Percentiles rank a stretch among this genome's conserved stretches.
These are phyloP conservation scores for Drosophila carrolli DNA, from an alignment of 1,140 invertebrate species.

Conservation along the genomic window DNA sequence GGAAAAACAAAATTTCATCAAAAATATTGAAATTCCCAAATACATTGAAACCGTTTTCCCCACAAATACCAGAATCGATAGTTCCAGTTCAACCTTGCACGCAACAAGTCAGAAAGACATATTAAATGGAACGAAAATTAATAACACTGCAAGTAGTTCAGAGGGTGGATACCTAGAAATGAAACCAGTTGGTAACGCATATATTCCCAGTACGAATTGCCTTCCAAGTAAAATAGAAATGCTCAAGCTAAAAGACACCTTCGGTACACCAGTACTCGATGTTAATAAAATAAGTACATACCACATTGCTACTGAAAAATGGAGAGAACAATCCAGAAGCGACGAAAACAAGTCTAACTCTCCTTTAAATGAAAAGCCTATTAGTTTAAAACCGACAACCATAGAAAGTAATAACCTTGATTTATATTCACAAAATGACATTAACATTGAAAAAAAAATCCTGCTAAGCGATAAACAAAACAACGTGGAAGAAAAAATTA, in stretches of 20 bases:
- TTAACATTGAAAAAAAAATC: background rate
- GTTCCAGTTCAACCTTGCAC: conserved; percentile 40
- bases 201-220: conserved; percentile 11
- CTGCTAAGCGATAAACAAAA: conserved; percentile 15
- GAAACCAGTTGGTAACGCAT: conserved; percentile 79
- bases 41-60: conserved; percentile 25
- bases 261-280: conserved; percentile 3
- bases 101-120: conserved; percentile 35
- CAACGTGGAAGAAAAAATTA: conserved; percentile 11
- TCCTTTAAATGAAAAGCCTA: conserved; percentile 14
- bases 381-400: conserved; percentile 6
- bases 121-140: conserved; percentile 25
- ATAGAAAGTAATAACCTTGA: conserved; percentile 6
- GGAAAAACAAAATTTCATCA: conserved; percentile 31
- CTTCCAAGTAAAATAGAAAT: conserved; percentile 50
- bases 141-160: conserved; percentile 10
- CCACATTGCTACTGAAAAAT: conserved; percentile 17
- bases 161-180: conserved; percentile 84
- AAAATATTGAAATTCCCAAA: conserved; percentile 33
- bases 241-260: conserved; percentile 26
- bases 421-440: conserved; percentile 5
- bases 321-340: conserved; percentile 6
- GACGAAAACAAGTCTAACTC: conserved; percentile 7
- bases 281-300: conserved; percentile 22
- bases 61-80: conserved; percentile 47